phyloP scores from a whole-genome alignment of 2,888 invertebrate genomes.

The Tortrix viridana region DNA sequence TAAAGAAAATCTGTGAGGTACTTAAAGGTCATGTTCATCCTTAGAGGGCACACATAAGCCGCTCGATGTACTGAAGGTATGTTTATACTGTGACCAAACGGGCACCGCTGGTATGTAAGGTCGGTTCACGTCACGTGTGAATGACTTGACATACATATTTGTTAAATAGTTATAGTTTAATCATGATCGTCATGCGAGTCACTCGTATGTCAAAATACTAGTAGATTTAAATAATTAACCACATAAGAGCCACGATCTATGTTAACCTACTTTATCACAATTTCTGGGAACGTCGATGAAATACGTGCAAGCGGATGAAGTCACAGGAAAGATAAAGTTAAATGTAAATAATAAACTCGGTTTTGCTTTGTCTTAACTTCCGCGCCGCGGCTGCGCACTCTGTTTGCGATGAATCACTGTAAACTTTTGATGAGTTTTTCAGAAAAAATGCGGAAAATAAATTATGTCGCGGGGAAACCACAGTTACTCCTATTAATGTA shows the following conservation, averaged over 20 bases:
- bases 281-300: too few species aligned
- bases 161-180: constrained; percentile 5
- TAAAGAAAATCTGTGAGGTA: too few species aligned
- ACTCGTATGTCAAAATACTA: too few species aligned
- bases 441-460: constrained; percentile 19
- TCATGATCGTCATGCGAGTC: background rate
- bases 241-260: too few species aligned
- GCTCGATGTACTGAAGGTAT: too few species aligned
- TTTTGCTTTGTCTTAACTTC: constrained; percentile 13
- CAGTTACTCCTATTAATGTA: background rate
- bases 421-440: constrained; percentile 18
- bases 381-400: constrained; percentile 10
- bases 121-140: constrained; percentile 1
- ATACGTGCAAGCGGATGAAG: too few species aligned
- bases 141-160: constrained; percentile 19
- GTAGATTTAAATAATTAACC: too few species aligned
- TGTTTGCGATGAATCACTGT: constrained; percentile 10
- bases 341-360: too few species aligned
- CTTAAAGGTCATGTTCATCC: too few species aligned
- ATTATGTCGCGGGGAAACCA: constrained; percentile 4
- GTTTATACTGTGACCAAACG: constrained; percentile 6
- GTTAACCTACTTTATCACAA: too few species aligned
- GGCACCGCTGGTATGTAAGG: constrained; percentile 13
- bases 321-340: too few species aligned
- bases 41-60: too few species aligned